Conservation (phyloP, 2,888 invertebrate species). For the Clostera curtula region DNA sequence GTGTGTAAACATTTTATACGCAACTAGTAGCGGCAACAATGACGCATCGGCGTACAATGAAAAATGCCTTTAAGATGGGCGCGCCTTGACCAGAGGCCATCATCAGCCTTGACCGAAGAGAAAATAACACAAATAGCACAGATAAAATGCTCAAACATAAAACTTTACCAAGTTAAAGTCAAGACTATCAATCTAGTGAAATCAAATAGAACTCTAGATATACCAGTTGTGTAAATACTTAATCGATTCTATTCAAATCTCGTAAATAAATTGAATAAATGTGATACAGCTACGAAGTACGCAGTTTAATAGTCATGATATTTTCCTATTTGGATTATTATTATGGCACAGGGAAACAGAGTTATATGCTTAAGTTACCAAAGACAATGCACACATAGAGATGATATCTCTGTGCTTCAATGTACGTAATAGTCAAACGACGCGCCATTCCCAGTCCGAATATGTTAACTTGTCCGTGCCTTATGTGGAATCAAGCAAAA, state of each 20-base stretch:
- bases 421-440: slow-evolving; percentile 28
- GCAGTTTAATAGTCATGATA: slow-evolving; percentile 4
- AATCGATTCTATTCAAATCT: too few relatives aligned
- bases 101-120: slow-evolving; percentile 25
- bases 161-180: too few relatives aligned
- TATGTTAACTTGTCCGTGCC: slow-evolving; percentile 49
- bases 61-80: slow-evolving; percentile 45
- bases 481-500: slow-evolving; percentile 35
- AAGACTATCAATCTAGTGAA: slow-evolving; percentile 12
- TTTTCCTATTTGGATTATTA: slow-evolving; percentile 13
- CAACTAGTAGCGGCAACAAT: slow-evolving; percentile 39
- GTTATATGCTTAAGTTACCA: too few relatives aligned
- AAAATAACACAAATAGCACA: slow-evolving; percentile 25
- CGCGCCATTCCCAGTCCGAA: slow-evolving; percentile 41
- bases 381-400: too few relatives aligned
- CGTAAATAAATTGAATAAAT: slow-evolving; percentile 8
- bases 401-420: slow-evolving; percentile 25
- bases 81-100: slow-evolving; percentile 35
- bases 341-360: slow-evolving; percentile 18
- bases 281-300: slow-evolving; percentile 2
- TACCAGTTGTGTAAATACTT: slow-evolving; percentile 21
- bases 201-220: slow-evolving; percentile 14
- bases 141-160: too few relatives aligned
- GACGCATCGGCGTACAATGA: slow-evolving; percentile 50
- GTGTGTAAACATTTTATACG: slow-evolving; percentile 54